Percentiles rank a stretch among this genome's conserved stretches.
Evolutionary conservation across 2,888 invertebrate genomes (phyloP).

Genomic region (Deilephila porcellus): DNA sequence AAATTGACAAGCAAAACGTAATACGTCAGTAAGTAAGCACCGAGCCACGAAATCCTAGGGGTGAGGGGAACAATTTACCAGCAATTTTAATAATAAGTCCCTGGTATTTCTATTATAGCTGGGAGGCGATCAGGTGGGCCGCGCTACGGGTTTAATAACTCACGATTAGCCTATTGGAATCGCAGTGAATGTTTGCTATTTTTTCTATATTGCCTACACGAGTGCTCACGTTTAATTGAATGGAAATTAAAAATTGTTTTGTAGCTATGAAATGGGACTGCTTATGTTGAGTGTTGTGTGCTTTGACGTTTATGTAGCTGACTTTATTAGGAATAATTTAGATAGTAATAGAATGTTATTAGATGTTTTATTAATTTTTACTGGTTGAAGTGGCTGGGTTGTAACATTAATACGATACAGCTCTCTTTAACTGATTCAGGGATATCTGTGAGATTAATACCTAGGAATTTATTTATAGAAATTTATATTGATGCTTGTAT

Average conservation of each 20-base stretch:
- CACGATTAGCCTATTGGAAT: conserved; percentile 84
- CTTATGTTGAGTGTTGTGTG: conserved; percentile 17
- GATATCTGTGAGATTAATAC: no score
- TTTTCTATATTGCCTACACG: conserved; percentile 74
- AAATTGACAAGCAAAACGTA: conserved; percentile 15
- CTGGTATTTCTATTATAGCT: conserved; percentile 84
- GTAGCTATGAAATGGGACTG: conserved; percentile 46
- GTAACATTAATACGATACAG: no score
- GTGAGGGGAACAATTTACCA: conserved; percentile 82
- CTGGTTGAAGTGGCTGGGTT: no score
- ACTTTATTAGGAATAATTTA: neutral
- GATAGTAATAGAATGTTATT: neutral
- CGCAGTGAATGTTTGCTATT: conserved; percentile 84
- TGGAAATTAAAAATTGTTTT: conserved; percentile 73
- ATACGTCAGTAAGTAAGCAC: conserved; percentile 66
- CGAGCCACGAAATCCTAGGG: conserved; percentile 75
- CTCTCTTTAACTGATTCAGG: no score
- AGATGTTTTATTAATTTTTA: neutral
- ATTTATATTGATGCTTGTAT: no score
- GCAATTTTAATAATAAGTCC: conserved; percentile 86
- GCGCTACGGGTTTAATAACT: conserved; percentile 82
- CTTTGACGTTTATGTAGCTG: neutral
- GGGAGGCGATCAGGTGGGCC: conserved; percentile 82
- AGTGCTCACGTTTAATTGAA: conserved; percentile 54
- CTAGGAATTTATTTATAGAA: no score